Evolutionary conservation across 2,797 vertebrate species (phyloP), one percentile per base, ranked within the genome.

Genomic region (Acipenser oxyrinchus): DNA sequence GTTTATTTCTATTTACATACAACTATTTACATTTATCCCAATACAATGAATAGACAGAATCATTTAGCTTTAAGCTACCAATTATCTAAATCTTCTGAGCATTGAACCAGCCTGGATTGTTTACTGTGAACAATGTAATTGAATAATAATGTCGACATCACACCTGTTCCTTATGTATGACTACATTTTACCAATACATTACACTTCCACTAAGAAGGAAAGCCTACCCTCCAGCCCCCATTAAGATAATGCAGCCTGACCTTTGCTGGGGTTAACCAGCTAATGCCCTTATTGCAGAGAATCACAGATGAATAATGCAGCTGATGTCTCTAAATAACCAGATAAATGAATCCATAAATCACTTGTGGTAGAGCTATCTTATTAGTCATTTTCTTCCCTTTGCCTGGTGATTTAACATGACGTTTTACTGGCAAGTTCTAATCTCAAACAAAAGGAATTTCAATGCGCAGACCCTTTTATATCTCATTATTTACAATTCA

Each of bases 321-420:
- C 82, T 80, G 73, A 69, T 81, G 80, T 81, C 83, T 77, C 81
- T 78, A 86, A 87, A 87, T 82, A 88, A 82, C 82, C 80, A 72
- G 82, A 81, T 77, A 85, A 86, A 85, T 83, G 80, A 84, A 87
- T 87, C 81, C 78, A 87, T 85, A 86, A 86, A 87, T 86, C 83
- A 84, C 69, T 70, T 64, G 67, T 80, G 84, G 79, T 77, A 75
- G 23, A 52, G 73, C 67, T 60, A 71, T 70, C 71, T 70, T 71
- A 77, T 80, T 77, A 77, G 73, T 64, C 71, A 66, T 67, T 51
- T 49, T 51, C 6, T 70, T 10, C 23, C 67, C 70, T 72, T 61
- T 70, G 71, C 51, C 59, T 73, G 63, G 72, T 72, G 71, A 79
- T 80, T 79, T 63, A 70, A 75, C 73, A 69, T 72, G 68, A 73